Evolutionary conservation across 2,797 vertebrate species (phyloP), one percentile per base, ranked within the genome.

Genomic region (Oophaga sylvatica): DNA sequence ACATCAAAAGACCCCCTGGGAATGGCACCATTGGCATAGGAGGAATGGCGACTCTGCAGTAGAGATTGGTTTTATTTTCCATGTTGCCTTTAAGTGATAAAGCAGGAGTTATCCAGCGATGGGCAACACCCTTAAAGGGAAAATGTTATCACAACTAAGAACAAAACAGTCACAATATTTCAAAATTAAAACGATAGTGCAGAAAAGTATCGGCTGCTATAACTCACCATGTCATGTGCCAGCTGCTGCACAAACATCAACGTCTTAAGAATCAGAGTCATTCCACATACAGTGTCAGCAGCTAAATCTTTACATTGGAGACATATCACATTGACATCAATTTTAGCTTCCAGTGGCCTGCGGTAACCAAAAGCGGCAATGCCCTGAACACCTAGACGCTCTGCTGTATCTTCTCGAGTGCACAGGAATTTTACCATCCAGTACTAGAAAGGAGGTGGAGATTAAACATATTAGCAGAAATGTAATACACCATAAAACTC

Each of bases 371-470:
- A 96, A 60, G 98, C 95, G 73, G 89, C 93, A 80, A 99, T 92
- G 16, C 97, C 96, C 90, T 99, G 98, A 0, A 99, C 97, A 0
- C 98, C 98, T 0, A 99, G 93, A 0, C 98, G 96, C 88, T 99
- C 98, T 0, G 98, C 97, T 0, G 96, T 95, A 26, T 97, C 97
- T 92, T 98, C 97, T 78, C 97, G 96, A 0, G 97, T 94, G 92
- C 98, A 97, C 80, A 99, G 92, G 95, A 99, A 99, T 92, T 99
- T 99, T 63, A 99, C 95, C 98, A 99, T 99, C 95, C 99, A 85
- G 91, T 97, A 99, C 98, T 99, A 22, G 57, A 81, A 48, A 48
- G 11, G 45, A 29, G 15, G 5, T 22, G 13, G 20, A 17, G 26
- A 56, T 13, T 0, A 53, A 75, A 22, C 70, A 7, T 11, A 75